Conservation (phyloP, 2,113 vertebrate species). For the Cinclus mexicanus region DNA sequence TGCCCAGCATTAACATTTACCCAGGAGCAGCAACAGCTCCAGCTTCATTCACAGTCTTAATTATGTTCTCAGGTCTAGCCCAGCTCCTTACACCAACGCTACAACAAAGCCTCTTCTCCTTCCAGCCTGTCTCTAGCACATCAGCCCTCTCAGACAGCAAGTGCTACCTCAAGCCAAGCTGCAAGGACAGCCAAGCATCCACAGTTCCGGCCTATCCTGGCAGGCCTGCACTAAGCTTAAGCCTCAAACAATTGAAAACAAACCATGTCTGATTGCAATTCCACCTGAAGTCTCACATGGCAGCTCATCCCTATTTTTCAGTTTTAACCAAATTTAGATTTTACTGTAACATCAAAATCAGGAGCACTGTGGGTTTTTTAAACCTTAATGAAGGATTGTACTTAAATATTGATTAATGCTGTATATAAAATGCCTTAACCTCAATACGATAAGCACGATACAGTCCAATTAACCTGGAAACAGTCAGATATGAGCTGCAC, state of each 20-base stretch:
- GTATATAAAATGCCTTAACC: not conserved
- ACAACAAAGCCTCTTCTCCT: not conserved
- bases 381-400: not conserved
- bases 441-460: not conserved
- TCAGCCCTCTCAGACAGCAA: not conserved
- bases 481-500: not conserved
- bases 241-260: not conserved
- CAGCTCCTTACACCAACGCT: not conserved
- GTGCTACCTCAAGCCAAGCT: not conserved
- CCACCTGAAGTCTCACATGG: not conserved
- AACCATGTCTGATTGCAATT: not conserved
- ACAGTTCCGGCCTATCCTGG: not conserved
- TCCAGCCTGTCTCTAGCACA: not conserved
- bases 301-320: not conserved
- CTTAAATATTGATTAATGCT: not conserved
- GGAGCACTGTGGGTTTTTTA: not conserved
- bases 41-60: not conserved
- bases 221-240: not conserved
- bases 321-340: not conserved
- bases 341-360: not conserved
- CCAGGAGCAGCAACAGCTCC: not conserved
- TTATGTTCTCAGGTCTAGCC: not conserved
- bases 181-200: not conserved
- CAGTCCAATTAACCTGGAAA: not conserved
- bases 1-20: not conserved